Percentiles rank a stretch among this genome's conserved stretches.
These are phyloP conservation scores for Tetramorium simillimum DNA, from an alignment of 1,140 invertebrate genomes.

Conservation along the genomic window DNA sequence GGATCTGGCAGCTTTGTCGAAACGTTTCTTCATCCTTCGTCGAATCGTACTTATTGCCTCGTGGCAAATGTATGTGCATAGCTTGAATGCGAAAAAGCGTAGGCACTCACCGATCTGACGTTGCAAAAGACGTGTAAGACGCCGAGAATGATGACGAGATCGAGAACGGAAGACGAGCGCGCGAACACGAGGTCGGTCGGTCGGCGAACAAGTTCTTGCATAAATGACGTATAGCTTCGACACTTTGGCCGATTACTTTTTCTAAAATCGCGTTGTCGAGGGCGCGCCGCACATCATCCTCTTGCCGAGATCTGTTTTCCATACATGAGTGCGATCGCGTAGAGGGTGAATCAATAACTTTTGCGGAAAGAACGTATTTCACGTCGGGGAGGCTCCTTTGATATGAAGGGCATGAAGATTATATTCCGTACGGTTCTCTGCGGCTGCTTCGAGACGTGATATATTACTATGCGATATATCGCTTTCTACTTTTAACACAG, in stretches of 20 bases:
- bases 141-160: not conserved
- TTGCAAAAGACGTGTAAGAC: constrained; percentile 10
- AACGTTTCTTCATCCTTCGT: constrained; percentile 34
- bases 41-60: constrained; percentile 47
- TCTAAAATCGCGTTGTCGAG: constrained; percentile 17
- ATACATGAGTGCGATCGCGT: not conserved
- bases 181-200: constrained; percentile 28
- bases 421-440: constrained; percentile 5
- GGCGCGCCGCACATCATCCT: not conserved
- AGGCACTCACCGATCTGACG: constrained; percentile 22
- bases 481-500: not conserved
- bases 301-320: constrained; percentile 11
- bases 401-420: constrained; percentile 1
- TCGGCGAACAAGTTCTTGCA: constrained; percentile 29
- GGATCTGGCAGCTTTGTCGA: constrained; percentile 48
- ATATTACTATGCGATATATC: constrained; percentile 8
- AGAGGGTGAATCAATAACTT: constrained; percentile 42
- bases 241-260: constrained; percentile 38
- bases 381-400: not conserved
- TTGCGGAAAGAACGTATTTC: constrained; percentile 19
- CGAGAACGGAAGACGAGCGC: not conserved
- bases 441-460: not conserved
- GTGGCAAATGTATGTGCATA: constrained; percentile 50
- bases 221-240: constrained; percentile 27
- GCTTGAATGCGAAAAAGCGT: not conserved